Evolutionary conservation across 2,888 invertebrate species (phyloP).

Genomic region (Lepas anatifera): DNA sequence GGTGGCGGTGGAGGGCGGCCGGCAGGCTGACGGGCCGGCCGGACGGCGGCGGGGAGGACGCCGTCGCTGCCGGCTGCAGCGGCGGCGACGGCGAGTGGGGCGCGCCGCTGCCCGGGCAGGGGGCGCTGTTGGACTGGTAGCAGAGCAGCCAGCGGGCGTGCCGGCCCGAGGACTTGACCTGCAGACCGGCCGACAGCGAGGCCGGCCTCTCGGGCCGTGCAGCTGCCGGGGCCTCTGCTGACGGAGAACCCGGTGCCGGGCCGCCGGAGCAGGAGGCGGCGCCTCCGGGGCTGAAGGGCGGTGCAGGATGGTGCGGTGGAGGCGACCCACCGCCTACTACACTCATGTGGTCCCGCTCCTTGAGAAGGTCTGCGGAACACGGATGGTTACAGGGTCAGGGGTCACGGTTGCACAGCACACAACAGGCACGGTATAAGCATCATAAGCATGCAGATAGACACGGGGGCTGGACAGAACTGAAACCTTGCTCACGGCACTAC

Average conservation of each 20-base stretch:
- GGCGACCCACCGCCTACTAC: constrained; percentile 30
- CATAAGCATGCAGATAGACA: too few relatives aligned
- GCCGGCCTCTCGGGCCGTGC: constrained; percentile 8
- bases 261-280: neutral
- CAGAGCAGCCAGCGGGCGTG: constrained; percentile 63
- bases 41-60: neutral
- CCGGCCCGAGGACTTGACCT: constrained; percentile 48
- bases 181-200: neutral
- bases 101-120: constrained; percentile 41
- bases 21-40: constrained; percentile 6
- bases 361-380: constrained; percentile 78
- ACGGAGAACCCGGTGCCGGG: neutral
- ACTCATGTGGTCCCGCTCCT: constrained; percentile 67
- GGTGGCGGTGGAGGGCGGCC: neutral
- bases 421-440: too few relatives aligned
- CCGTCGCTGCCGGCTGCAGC: constrained; percentile 13
- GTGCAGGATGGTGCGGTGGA: neutral
- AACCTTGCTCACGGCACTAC: too few relatives aligned
- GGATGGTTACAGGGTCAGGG: too few relatives aligned
- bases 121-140: constrained; percentile 43
- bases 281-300: neutral
- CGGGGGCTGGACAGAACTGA: too few relatives aligned
- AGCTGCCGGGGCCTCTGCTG: neutral
- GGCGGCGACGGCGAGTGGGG: constrained; percentile 25
- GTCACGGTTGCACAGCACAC: too few relatives aligned